phyloP scores from a whole-genome alignment of 2,113 vertebrate species.

The Oceanites oceanicus region DNA sequence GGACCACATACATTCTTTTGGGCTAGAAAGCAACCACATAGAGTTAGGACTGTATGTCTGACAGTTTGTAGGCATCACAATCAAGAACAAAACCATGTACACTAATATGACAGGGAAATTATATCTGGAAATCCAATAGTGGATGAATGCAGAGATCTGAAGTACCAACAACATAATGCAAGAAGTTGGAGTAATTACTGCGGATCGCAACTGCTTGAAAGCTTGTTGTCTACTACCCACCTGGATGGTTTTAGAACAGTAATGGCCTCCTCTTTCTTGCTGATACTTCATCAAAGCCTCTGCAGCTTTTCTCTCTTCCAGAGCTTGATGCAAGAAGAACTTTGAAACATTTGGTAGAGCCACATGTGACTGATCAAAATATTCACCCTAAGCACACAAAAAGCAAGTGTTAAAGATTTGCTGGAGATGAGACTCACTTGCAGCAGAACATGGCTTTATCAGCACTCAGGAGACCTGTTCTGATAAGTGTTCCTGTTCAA shows the following conservation, averaged over 20 bases:
- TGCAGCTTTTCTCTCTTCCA: slow-evolving; percentile 68
- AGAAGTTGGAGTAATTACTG: background rate
- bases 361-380: slow-evolving; percentile 77
- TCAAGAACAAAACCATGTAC: background rate
- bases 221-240: slow-evolving; percentile 2
- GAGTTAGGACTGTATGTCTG: background rate
- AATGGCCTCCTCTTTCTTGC: slow-evolving; percentile 75
- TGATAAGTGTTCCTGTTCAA: background rate
- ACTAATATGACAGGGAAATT: background rate
- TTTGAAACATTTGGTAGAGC: slow-evolving; percentile 72
- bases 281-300: slow-evolving; percentile 76
- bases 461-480: background rate
- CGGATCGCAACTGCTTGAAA: background rate
- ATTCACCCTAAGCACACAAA: slow-evolving; percentile 66
- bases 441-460: background rate
- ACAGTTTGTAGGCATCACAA: background rate
- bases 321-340: slow-evolving; percentile 74
- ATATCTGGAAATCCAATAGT: background rate
- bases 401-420: background rate
- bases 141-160: background rate
- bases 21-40: background rate
- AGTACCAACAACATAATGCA: background rate
- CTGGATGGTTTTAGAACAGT: slow-evolving; percentile 76
- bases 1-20: background rate
- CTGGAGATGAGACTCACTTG: background rate